Evolutionary conservation across 2,797 vertebrate species (phyloP).

Genomic region (Argya squamiceps): DNA sequence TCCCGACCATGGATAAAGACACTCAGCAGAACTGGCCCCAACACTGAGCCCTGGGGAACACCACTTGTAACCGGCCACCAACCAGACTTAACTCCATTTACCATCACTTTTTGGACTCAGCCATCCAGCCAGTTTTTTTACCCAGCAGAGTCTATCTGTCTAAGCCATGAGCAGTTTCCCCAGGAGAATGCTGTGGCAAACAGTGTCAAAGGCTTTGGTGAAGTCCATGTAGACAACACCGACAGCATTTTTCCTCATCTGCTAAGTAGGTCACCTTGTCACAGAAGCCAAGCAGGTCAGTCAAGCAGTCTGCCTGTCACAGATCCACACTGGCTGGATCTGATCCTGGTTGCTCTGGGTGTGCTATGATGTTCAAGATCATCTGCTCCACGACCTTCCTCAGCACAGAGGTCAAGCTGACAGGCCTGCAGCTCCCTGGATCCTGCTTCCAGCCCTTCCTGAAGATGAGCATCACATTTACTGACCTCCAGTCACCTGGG

Average conservation of each 20-base stretch:
- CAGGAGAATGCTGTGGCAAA: not conserved
- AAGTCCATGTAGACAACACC: not conserved
- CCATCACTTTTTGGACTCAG: not conserved
- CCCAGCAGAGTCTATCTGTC: not conserved
- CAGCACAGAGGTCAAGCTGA: not conserved
- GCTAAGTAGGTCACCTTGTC: not conserved
- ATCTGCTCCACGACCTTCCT: not conserved
- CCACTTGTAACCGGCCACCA: not conserved
- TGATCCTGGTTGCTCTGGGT: not conserved
- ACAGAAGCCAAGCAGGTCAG: not conserved
- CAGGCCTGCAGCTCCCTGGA: not conserved
- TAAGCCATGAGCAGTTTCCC: not conserved
- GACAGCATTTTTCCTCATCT: not conserved
- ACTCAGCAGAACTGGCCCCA: not conserved
- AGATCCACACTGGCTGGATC: not conserved
- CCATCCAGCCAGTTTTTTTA: not conserved
- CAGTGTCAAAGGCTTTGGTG: not conserved
- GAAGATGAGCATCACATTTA: not conserved
- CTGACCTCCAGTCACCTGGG: not conserved
- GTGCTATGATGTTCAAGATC: not conserved
- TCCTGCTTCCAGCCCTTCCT: not conserved
- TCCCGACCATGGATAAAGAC: rapidly evolving
- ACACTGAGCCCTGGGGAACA: not conserved
- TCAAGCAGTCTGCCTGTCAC: not conserved
- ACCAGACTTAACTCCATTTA: not conserved